Conservation (phyloP, 2,888 invertebrate species). For the Tachystola acroxantha region DNA sequence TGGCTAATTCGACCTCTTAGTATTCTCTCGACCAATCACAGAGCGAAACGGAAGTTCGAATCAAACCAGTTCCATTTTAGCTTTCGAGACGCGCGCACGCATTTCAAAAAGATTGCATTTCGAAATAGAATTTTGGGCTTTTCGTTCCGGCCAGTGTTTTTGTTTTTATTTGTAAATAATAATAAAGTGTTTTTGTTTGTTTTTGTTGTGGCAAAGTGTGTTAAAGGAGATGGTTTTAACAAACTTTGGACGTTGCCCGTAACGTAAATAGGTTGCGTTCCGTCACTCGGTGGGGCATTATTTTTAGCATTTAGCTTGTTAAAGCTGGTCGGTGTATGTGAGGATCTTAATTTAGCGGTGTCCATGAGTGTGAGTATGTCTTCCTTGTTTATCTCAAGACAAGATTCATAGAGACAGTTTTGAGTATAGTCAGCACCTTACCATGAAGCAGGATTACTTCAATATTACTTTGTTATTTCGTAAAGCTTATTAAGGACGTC, state of each 20-base stretch:
- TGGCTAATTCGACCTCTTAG: conserved; percentile 43
- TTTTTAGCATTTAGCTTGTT: conserved; percentile 75
- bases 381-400: conserved; percentile 70
- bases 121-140: conserved; percentile 33
- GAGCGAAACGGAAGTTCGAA: conserved; percentile 48
- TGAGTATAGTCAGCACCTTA: no score
- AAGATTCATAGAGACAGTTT: no score
- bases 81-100: conserved; percentile 48
- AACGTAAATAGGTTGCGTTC: conserved; percentile 62
- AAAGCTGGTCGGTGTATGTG: conserved; percentile 65
- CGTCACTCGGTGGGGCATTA: conserved; percentile 58
- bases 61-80: conserved; percentile 73
- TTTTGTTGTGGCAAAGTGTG: no score
- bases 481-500: no score
- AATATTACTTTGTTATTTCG: no score
- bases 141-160: conserved; percentile 32
- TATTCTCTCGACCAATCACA: conserved; percentile 50
- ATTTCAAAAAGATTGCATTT: conserved; percentile 35
- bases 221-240: conserved; percentile 1
- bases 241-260: conserved; percentile 4
- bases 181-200: no score
- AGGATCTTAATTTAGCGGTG: conserved; percentile 71
- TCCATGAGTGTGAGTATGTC: conserved; percentile 66
- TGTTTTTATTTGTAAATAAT: no score
- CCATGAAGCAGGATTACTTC: no score